These are phyloP conservation scores for Ptychoptera albimana DNA, from an alignment of 2,888 invertebrate species.

Conservation along the genomic window DNA sequence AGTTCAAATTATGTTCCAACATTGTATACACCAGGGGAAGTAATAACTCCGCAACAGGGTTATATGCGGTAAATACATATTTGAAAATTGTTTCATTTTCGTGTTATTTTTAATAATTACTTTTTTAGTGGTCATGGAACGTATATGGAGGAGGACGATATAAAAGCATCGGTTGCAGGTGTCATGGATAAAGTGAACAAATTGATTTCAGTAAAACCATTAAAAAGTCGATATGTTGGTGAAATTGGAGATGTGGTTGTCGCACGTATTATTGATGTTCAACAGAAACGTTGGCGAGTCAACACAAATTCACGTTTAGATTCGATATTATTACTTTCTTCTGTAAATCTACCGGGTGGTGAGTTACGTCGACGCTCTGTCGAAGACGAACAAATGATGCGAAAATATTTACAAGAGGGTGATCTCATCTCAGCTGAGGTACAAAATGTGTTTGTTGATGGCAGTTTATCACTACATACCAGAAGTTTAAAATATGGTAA, in stretches of 20 bases:
- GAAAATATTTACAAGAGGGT: constrained; percentile 77
- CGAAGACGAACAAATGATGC: constrained; percentile 97
- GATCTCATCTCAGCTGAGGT: constrained; percentile 97
- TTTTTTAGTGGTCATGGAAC: constrained; percentile 91
- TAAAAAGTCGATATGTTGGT: constrained; percentile 80
- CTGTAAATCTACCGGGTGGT: constrained; percentile 94
- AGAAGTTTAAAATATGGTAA: constrained; percentile 96
- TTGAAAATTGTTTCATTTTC: not conserved
- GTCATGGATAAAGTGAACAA: constrained; percentile 89
- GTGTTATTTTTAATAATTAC: no score
- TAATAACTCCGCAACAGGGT: constrained; percentile 65
- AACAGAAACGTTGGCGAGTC: constrained; percentile 88
- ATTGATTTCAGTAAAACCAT: constrained; percentile 76
- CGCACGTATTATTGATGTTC: constrained; percentile 85
- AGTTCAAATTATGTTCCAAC: constrained; percentile 41
- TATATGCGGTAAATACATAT: constrained; percentile 54
- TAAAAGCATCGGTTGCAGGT: constrained; percentile 90
- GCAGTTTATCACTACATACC: constrained; percentile 83
- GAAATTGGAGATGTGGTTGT: constrained; percentile 97
- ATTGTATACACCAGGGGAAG: constrained; percentile 75
- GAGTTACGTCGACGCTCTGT: constrained; percentile 83
- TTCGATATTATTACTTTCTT: constrained; percentile 72
- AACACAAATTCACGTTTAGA: constrained; percentile 84
- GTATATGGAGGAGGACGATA: constrained; percentile 63
- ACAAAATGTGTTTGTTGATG: constrained; percentile 82